phyloP scores from a whole-genome alignment of 2,888 invertebrate genomes.

The Chrysina gloriosa region DNA sequence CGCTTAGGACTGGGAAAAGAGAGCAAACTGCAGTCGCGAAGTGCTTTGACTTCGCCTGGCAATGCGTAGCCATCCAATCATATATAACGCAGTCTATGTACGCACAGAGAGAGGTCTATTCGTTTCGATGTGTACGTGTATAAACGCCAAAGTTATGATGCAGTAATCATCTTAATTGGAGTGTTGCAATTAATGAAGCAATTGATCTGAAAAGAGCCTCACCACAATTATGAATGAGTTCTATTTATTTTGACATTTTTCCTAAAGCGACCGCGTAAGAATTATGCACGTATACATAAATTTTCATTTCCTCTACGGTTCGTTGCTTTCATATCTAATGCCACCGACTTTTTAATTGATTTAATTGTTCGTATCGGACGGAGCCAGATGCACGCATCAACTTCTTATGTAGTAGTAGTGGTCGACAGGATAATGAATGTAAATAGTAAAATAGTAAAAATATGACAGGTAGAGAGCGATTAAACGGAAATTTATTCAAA shows the following conservation, averaged over 20 bases:
- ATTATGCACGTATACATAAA: neutral
- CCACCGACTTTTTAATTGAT: neutral
- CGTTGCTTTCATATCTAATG: neutral
- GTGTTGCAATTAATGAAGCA: conserved; percentile 24
- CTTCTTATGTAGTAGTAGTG: too few species aligned
- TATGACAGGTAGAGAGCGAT: neutral
- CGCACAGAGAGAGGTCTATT: conserved; percentile 1
- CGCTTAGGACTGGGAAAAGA: too few species aligned
- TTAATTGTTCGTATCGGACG: neutral
- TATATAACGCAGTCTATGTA: neutral
- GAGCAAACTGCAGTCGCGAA: too few species aligned
- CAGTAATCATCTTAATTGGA: conserved; percentile 30
- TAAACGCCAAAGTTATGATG: conserved; percentile 1
- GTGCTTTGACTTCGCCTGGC: neutral
- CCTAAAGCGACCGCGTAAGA: neutral
- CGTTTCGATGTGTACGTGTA: conserved; percentile 9
- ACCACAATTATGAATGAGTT: conserved; percentile 11
- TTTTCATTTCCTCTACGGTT: neutral
- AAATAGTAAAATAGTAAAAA: neutral
- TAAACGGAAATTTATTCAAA: too few species aligned
- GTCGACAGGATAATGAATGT: too few species aligned
- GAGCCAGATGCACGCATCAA: neutral
- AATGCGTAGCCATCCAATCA: neutral
- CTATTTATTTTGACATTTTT: conserved; percentile 11
- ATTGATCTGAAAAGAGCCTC: conserved; percentile 16